Evolutionary conservation across 1,140 invertebrate species (phyloP), one percentile per base, ranked within the genome.

Genomic region (Neodiprion pinetum): DNA sequence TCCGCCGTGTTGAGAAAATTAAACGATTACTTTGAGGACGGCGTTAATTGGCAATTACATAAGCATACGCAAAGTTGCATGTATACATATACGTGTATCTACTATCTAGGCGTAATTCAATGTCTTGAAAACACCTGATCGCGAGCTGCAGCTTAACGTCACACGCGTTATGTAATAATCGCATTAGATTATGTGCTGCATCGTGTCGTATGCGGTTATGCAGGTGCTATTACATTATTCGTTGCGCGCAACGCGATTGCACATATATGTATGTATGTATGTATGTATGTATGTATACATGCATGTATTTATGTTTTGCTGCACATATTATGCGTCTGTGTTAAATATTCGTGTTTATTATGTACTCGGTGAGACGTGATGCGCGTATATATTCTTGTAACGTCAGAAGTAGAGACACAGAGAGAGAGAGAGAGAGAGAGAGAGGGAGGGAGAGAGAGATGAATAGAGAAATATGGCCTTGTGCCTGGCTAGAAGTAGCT

Each of bases 381-480:
- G 17, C 61, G 12, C 61, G 61, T 14, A 65, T 14, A 65, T 65
- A 65, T 65, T 65, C 61, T 14, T 65, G 61, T 14, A 65, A 65
- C 61, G 12, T 7, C 4, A 65, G 61, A 65, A 65, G 7, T 3
- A 65, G 17, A 17, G 12, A 14, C 1, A 17, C 1, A 65, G 4
- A 65, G 0, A 17, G 61, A 14, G 12, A 14, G 61, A 65, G 61
- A 65, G 61, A 65, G 4, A 65, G 7, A 65, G 61, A 65, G 61
- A 65, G 61, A 65, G n/a, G n/a, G 61, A 65, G 61, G 5, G 61
- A 65, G 12, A 65, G 61, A 65, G 61, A 70, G 75, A 78, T 78
- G 53, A 5, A 61, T 61, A 61, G 11, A 61, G 53, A 61, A 61
- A 9, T 61, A 14, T 61, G 53, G 53, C 53, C 53, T 61, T 61